Evolutionary conservation across 2,113 vertebrate species (phyloP).

Genomic region (Holacanthus passer): DNA sequence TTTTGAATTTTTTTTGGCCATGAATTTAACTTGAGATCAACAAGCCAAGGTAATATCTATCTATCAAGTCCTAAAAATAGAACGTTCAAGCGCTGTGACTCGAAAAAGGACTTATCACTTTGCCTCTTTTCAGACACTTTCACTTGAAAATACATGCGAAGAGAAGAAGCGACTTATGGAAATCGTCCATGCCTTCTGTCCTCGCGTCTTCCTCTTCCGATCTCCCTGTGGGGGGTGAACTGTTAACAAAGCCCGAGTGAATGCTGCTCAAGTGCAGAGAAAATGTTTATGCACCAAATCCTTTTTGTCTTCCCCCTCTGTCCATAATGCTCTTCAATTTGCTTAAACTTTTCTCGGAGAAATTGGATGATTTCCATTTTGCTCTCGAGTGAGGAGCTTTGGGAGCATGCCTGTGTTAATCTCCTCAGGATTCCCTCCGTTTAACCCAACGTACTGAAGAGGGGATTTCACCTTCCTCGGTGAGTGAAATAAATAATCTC

Average conservation of each 20-base stretch:
- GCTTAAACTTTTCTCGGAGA: constrained; percentile 65
- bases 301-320: constrained; percentile 36
- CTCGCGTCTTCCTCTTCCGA: constrained; percentile 33
- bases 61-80: constrained; percentile 9
- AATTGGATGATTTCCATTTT: constrained; percentile 73
- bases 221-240: constrained; percentile 45
- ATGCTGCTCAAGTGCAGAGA: constrained; percentile 56
- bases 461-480: constrained; percentile 42
- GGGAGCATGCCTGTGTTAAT: constrained; percentile 62
- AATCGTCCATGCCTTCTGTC: constrained; percentile 51
- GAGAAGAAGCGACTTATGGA: constrained; percentile 53
- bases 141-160: constrained; percentile 32
- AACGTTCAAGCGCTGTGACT: neutral
- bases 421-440: constrained; percentile 59
- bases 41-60: neutral
- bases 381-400: constrained; percentile 57
- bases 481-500: constrained; percentile 48
- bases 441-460: constrained; percentile 45
- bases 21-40: constrained; percentile 16
- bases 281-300: constrained; percentile 70
- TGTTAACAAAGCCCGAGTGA: constrained; percentile 57
- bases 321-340: constrained; percentile 54
- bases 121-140: constrained; percentile 38
- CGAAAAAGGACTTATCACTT: constrained; percentile 39
- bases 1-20: constrained; percentile 11